phyloP scores from a whole-genome alignment of 1,140 invertebrate species.

The Nasonia giraulti region DNA sequence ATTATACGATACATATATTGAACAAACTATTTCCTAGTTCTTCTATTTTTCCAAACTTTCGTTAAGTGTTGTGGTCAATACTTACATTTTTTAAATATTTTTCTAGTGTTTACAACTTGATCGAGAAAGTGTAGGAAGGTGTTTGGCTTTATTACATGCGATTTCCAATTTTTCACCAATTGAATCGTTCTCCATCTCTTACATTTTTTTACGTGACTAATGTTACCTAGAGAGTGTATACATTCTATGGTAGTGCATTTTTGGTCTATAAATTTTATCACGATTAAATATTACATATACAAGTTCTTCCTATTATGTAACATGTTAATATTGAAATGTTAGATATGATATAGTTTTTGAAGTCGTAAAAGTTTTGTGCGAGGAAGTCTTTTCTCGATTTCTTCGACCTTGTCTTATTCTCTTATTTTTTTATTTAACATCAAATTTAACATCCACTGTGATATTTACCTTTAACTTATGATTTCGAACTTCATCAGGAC shows the following conservation, averaged over 20 bases:
- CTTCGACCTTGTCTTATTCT: neutral
- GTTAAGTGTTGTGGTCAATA: conserved; percentile 6
- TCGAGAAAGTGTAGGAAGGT: neutral
- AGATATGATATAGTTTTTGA: neutral
- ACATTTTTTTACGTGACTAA: neutral
- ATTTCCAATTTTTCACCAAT: neutral
- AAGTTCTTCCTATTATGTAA: conserved; percentile 9
- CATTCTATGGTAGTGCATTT: neutral
- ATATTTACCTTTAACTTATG: conserved; percentile 44
- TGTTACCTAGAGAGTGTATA: neutral
- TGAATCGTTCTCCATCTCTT: neutral
- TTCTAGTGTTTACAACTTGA: conserved; percentile 15
- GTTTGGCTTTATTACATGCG: neutral
- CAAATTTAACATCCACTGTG: conserved; percentile 46
- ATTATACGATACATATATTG: neutral
- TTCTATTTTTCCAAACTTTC: neutral
- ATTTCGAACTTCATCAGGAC: conserved; percentile 21
- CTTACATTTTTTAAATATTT: conserved; percentile 35
- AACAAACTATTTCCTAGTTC: neutral
- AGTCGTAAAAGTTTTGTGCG: neutral
- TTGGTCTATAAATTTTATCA: conserved; percentile 18
- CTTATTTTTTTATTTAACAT: conserved; percentile 1
- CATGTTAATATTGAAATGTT: conserved; percentile 23
- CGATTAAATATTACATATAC: conserved; percentile 25
- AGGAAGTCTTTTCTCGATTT: neutral